Percentiles rank a stretch among this genome's conserved stretches.
These are phyloP conservation scores for Scaptomyza pallida DNA, from an alignment of 1,140 invertebrate species.

Conservation along the genomic window DNA sequence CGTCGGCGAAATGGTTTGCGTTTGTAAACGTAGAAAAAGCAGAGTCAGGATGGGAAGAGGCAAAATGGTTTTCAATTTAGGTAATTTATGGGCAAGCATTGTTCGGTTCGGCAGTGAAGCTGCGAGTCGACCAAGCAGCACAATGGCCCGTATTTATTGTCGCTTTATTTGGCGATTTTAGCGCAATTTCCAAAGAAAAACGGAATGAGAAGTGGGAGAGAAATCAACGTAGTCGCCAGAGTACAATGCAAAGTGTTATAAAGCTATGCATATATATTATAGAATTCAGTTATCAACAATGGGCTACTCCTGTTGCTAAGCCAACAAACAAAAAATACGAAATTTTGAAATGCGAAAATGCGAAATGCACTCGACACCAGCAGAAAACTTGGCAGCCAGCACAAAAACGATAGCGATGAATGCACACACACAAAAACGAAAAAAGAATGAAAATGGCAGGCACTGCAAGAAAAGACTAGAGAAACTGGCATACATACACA, in stretches of 20 bases:
- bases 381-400: conserved; percentile 33
- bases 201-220: conserved; percentile 9
- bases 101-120: conserved; percentile 60
- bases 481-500: neutral
- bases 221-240: conserved; percentile 4
- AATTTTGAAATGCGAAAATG: conserved; percentile 6
- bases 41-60: conserved; percentile 43
- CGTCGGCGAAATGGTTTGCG: conserved; percentile 22
- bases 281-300: conserved; percentile 31
- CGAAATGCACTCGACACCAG: conserved; percentile 29
- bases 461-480: neutral
- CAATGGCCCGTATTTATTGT: conserved; percentile 72
- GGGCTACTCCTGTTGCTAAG: conserved; percentile 12
- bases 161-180: conserved; percentile 76
- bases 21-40: conserved; percentile 21
- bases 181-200: conserved; percentile 55
- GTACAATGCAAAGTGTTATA: conserved; percentile 1
- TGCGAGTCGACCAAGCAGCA: conserved; percentile 31
- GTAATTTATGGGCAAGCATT: conserved; percentile 72
- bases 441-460: conserved; percentile 9
- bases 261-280: conserved; percentile 20
- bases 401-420: conserved; percentile 8
- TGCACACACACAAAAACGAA: neutral
- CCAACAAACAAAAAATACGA: conserved; percentile 27
- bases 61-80: conserved; percentile 71